These are phyloP conservation scores for Poicephalus meyeri DNA, from an alignment of 2,113 vertebrate genomes.

Conservation along the genomic window DNA sequence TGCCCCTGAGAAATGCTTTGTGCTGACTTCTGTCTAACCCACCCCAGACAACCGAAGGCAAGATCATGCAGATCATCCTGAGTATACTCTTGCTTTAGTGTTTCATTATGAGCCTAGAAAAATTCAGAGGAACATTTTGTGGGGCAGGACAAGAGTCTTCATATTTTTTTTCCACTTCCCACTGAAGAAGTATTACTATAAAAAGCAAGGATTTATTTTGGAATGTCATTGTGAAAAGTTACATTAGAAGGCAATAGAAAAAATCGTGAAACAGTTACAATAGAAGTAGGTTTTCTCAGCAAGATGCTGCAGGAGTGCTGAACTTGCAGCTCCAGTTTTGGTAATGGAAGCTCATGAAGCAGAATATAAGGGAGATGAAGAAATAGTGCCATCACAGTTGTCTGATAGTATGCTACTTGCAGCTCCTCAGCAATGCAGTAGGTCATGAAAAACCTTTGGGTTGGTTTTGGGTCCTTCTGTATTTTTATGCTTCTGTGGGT, in stretches of 20 bases:
- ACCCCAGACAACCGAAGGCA: not conserved
- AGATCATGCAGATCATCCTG: not conserved
- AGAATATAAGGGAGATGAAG: not conserved
- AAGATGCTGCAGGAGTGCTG: not conserved
- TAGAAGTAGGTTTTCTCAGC: constrained; percentile 35
- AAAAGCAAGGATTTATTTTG: constrained; percentile 50
- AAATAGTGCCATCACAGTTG: not conserved
- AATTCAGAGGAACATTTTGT: not conserved
- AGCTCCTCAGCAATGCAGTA: not conserved
- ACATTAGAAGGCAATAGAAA: not conserved
- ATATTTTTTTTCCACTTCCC: not conserved
- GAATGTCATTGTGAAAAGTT: constrained; percentile 26
- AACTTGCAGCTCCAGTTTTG: not conserved
- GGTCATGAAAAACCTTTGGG: not conserved
- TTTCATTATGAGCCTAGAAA: not conserved
- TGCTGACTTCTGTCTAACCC: not conserved
- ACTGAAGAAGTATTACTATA: not conserved
- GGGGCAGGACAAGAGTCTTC: not conserved
- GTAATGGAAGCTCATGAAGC: not conserved
- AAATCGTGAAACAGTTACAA: not conserved
- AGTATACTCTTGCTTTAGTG: not conserved
- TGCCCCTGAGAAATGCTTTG: not conserved
- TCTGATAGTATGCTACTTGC: not conserved
- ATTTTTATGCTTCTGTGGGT: not conserved
- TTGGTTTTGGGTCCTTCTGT: not conserved